Percentiles rank a stretch among this genome's conserved stretches.
Evolutionary conservation across 2,888 invertebrate genomes (phyloP).

Genomic region (Trypoxylon attenuatum): DNA sequence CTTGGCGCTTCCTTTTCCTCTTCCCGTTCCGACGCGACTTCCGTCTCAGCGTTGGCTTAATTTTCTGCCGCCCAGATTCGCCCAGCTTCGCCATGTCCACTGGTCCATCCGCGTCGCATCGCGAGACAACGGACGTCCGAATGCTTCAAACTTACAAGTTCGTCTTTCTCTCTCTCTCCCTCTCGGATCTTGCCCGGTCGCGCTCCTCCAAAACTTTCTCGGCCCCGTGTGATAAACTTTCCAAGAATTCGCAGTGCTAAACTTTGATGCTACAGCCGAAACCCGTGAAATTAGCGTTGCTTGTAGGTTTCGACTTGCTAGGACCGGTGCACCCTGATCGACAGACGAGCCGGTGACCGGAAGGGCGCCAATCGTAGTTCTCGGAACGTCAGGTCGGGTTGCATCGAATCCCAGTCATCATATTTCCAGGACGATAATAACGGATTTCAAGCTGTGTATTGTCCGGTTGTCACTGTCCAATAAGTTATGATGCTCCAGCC

Average conservation of each 20-base stretch:
- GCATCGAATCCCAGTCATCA: no score
- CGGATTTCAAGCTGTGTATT: no score
- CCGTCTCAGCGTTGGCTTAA: background rate
- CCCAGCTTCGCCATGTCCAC: no score
- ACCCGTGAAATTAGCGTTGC: conserved; percentile 21
- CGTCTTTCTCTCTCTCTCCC: no score
- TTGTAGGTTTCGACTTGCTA: conserved; percentile 15
- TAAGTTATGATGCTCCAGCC: no score
- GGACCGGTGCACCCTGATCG: no score
- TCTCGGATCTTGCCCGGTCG: background rate
- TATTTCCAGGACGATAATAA: background rate
- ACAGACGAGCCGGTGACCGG: no score
- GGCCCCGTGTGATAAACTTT: background rate
- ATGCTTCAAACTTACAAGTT: background rate
- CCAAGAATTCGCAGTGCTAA: conserved; percentile 3
- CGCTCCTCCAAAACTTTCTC: background rate
- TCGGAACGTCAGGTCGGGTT: no score
- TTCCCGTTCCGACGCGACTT: background rate
- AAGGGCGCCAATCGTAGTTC: no score
- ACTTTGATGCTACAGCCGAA: conserved; percentile 31
- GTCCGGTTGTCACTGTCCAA: no score
- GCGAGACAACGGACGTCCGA: conserved; percentile 1
- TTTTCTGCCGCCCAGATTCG: conserved; percentile 1
- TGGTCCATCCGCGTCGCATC: background rate
- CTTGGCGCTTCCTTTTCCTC: no score